These are phyloP conservation scores for Gerris lacustris DNA, from an alignment of 2,888 invertebrate genomes.

Conservation along the genomic window DNA sequence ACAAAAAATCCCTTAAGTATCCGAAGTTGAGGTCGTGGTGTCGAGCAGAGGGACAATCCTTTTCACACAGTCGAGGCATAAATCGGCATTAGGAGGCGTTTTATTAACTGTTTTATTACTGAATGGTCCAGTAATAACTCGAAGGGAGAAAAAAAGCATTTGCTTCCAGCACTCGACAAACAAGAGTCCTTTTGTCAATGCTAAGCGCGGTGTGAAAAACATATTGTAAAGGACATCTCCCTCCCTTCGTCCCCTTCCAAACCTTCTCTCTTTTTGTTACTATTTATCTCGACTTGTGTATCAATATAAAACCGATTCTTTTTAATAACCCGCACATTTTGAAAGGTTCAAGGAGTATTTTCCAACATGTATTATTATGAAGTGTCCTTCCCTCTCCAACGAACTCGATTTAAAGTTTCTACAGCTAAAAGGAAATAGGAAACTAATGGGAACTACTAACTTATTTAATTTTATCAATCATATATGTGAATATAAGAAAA, in stretches of 20 bases:
- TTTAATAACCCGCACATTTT: constrained; percentile 3
- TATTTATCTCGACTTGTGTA: not conserved
- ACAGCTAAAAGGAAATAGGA: no score
- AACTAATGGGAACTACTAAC: no score
- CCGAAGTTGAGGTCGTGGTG: no score
- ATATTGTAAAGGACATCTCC: not conserved
- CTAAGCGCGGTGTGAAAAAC: constrained; percentile 3
- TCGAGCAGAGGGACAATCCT: no score
- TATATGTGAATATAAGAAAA: no score
- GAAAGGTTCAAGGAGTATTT: not conserved
- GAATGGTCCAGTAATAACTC: not conserved
- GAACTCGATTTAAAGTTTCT: no score
- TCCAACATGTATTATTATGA: no score
- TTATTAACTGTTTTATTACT: constrained; percentile 5
- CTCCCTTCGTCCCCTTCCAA: not conserved
- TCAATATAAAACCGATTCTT: constrained; percentile 3
- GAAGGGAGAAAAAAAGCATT: not conserved
- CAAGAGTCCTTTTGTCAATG: not conserved
- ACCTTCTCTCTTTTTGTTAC: not conserved
- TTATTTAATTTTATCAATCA: no score
- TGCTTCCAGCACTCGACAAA: not conserved
- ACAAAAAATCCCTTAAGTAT: no score
- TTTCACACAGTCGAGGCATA: not conserved
- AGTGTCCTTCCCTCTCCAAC: no score
- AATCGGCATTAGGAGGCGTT: not conserved